phyloP scores from a whole-genome alignment of 2,113 vertebrate species.

The Recurvirostra avosetta region DNA sequence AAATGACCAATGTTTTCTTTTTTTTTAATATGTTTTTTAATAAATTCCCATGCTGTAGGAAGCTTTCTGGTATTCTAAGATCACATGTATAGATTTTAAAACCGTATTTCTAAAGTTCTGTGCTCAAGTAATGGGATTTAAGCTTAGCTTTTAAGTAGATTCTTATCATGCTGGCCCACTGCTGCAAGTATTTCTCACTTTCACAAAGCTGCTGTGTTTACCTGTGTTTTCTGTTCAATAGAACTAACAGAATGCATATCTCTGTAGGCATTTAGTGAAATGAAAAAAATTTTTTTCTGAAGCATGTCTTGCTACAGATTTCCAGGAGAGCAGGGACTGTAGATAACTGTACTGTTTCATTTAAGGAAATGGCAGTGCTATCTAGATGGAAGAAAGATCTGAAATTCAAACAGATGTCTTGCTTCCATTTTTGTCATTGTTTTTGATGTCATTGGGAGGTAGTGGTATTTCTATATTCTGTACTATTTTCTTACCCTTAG shows the following conservation, averaged over 20 bases:
- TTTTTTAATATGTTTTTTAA: not conserved
- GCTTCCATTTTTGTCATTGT: not conserved
- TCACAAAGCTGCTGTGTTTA: not conserved
- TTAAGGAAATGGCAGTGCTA: not conserved
- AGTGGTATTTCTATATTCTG: not conserved
- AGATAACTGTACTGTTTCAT: not conserved
- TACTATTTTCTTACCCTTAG: not conserved
- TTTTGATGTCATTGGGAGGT: not conserved
- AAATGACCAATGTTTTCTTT: not conserved
- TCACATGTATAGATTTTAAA: not conserved
- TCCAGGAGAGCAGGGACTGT: not conserved
- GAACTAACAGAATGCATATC: not conserved
- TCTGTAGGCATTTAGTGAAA: not conserved
- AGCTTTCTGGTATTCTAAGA: not conserved
- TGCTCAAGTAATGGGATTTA: not conserved
- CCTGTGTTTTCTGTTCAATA: not conserved
- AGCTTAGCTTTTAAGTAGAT: not conserved
- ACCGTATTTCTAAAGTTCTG: not conserved
- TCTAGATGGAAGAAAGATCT: not conserved
- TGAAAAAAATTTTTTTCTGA: not conserved
- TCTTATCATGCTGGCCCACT: not conserved
- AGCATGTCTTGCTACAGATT: not conserved
- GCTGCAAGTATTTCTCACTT: not conserved
- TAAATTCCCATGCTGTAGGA: not conserved
- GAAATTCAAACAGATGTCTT: not conserved